phyloP scores from a whole-genome alignment of 2,797 vertebrate genomes.

The Epinephelus malabaricus region DNA sequence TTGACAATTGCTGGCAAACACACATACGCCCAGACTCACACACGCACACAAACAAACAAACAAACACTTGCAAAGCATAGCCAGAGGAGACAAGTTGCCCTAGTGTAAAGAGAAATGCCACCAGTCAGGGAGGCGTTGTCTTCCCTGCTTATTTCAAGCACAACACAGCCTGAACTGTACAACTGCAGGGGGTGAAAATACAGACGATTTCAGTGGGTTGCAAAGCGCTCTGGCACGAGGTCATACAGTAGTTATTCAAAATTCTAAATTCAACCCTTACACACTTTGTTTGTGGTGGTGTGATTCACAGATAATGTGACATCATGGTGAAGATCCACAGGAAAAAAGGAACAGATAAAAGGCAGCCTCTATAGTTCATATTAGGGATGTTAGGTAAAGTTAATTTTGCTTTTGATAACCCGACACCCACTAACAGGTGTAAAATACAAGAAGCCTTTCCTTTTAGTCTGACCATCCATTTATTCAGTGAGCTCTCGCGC shows the following conservation, averaged over 20 bases:
- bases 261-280: background rate
- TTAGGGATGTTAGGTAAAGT: no score
- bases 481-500: no score
- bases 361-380: background rate
- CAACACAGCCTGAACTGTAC: slow-evolving; percentile 27
- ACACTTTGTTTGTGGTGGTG: background rate
- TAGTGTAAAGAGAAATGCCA: slow-evolving; percentile 51
- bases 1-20: slow-evolving; percentile 39
- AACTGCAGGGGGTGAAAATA: slow-evolving; percentile 10
- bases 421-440: no score
- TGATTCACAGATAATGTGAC: background rate
- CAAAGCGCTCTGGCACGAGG: background rate
- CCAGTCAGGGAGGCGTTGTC: slow-evolving; percentile 31
- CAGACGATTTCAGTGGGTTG: background rate
- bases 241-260: slow-evolving; percentile 9
- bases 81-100: slow-evolving; percentile 43
- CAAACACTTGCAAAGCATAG: slow-evolving; percentile 32
- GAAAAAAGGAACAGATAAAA: background rate
- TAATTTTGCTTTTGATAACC: no score
- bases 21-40: background rate
- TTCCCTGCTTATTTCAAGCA: slow-evolving; percentile 29
- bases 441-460: no score
- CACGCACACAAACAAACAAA: slow-evolving; percentile 12
- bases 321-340: background rate
- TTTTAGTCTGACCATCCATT: no score